A percentile compares a stretch with the other conserved stretches of the same genome.
Evolutionary conservation across 2,888 invertebrate species (phyloP).

Genomic region (Megaustenia siamemsis): DNA sequence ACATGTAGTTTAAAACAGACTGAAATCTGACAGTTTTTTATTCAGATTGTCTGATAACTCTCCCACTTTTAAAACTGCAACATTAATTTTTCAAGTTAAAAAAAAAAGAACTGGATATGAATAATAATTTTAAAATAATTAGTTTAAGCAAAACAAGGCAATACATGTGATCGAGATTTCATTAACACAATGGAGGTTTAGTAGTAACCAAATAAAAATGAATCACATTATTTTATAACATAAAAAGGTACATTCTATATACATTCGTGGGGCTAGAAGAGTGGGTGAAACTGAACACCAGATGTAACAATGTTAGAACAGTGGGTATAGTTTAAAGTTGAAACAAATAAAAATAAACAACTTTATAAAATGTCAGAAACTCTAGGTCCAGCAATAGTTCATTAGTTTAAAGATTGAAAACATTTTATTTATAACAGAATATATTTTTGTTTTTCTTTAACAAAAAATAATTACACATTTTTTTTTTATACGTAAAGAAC

Average conservation of each 20-base stretch:
- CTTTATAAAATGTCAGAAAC: too few species aligned
- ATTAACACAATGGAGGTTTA: background rate
- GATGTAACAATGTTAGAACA: background rate
- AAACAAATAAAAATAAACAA: too few species aligned
- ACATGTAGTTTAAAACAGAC: too few species aligned
- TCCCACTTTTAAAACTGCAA: background rate
- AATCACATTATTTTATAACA: background rate
- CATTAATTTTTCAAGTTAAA: background rate
- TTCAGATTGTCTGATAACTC: background rate
- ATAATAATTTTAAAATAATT: background rate
- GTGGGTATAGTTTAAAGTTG: background rate
- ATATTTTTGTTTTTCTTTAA: too few species aligned
- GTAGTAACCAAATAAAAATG: background rate
- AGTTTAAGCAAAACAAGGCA: background rate
- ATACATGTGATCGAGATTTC: constrained; percentile 15
- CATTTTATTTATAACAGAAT: too few species aligned
- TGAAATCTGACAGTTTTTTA: background rate
- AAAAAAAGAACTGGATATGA: background rate
- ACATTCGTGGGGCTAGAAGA: background rate
- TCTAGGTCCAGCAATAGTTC: too few species aligned
- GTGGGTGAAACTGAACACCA: background rate
- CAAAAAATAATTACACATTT: too few species aligned
- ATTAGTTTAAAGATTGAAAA: too few species aligned
- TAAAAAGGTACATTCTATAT: background rate
- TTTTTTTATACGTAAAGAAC: too few species aligned